Evolutionary conservation across 2,797 vertebrate genomes (phyloP).

Genomic region (Sebastes vulpes): DNA sequence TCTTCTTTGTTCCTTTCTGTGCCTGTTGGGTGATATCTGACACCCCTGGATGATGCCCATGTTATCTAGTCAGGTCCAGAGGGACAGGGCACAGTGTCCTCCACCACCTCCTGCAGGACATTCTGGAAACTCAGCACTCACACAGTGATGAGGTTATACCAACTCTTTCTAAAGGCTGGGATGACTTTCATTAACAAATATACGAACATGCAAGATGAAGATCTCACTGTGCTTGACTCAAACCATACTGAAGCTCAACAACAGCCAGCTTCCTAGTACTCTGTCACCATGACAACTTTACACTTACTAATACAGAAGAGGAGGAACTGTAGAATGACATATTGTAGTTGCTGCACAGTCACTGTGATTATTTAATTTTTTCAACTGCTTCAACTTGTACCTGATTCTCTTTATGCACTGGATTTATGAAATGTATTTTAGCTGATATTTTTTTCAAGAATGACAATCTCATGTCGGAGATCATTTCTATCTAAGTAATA

Average conservation of each 20-base stretch:
- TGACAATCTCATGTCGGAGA: not conserved
- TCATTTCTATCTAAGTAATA: not conserved
- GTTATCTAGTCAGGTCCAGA: constrained; percentile 3
- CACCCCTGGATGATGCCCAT: not conserved
- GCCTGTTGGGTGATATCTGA: too few relatives aligned
- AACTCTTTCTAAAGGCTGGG: not conserved
- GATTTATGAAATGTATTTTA: not conserved
- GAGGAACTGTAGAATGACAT: not conserved
- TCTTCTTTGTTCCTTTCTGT: not conserved
- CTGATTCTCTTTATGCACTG: not conserved
- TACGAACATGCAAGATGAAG: not conserved
- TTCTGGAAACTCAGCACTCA: too few relatives aligned
- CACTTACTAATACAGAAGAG: not conserved
- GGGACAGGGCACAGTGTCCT: not conserved
- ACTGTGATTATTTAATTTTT: not conserved
- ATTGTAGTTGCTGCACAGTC: not conserved
- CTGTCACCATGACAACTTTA: not conserved
- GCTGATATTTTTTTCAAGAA: not conserved
- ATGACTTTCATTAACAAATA: not conserved
- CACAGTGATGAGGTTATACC: not conserved
- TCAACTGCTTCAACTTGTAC: not conserved
- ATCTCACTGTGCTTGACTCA: not conserved
- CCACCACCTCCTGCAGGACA: not conserved
- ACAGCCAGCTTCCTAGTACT: too few relatives aligned
- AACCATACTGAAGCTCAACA: not conserved